Percentiles rank a stretch among this genome's conserved stretches.
phyloP scores from a whole-genome alignment of 2,113 vertebrate genomes.

The Pachyramphus minor region DNA sequence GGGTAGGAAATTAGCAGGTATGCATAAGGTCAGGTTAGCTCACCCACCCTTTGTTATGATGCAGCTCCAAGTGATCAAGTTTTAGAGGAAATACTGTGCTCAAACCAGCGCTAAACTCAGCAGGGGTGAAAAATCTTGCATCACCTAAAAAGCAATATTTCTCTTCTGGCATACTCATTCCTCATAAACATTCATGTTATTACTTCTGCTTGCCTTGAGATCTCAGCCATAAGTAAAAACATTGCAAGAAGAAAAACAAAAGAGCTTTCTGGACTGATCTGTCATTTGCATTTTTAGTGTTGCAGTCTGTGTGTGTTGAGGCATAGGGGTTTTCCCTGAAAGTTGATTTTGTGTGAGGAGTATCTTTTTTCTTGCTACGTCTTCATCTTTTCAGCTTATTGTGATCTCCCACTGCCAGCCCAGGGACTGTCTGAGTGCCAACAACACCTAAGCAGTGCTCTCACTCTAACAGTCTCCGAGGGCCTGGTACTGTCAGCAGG shows the following conservation, averaged over 20 bases:
- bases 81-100: not conserved
- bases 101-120: not conserved
- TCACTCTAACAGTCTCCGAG: accelerated
- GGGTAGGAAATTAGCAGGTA: not conserved
- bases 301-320: not conserved
- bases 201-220: not conserved
- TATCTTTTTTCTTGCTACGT: not conserved
- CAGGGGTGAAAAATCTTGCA: not conserved
- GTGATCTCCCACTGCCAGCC: not conserved
- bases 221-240: not conserved
- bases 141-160: not conserved
- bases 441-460: not conserved
- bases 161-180: not conserved
- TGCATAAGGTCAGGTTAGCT: not conserved
- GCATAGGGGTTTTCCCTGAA: not conserved
- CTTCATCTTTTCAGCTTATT: not conserved
- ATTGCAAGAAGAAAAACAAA: not conserved
- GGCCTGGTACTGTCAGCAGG: not conserved
- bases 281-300: not conserved
- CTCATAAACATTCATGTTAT: not conserved
- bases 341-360: not conserved
- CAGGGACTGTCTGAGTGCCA: not conserved
- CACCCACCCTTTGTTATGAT: not conserved
- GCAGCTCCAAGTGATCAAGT: not conserved
- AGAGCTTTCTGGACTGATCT: not conserved